Base-by-base conservation (phyloP, 2,888 invertebrate species). In the Drosophila parthenogenetica region DNA sequence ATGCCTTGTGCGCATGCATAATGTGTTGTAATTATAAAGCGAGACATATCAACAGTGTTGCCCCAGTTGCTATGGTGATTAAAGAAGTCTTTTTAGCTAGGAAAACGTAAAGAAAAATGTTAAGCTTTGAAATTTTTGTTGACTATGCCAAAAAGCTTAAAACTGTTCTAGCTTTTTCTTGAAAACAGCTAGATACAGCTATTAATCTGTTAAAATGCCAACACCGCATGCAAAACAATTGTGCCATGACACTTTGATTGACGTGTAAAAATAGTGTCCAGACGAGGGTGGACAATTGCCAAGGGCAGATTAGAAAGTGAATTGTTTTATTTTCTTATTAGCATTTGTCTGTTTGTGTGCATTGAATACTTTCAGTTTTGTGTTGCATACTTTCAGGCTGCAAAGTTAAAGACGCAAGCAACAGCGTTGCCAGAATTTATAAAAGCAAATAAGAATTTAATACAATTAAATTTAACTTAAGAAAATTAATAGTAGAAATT, bases 1-100 rank as follows among this genome's bases (percentile, higher is more conserved):
- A 8, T 17, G 45, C n/a, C 45, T 29, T 62, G 48, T 65, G 69
- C 43, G 62, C 62, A 69, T 73, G 73, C 75, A 75, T 73, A 73
- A 73, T 69, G 14, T 53, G 55, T 45, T 25, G 17, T 35, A 37
- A 64, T 71, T 42, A 73, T 61, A 60, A 53, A 65, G 57, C 53
- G 49, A 58, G 73, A 11, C 13, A 35, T 35, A 29, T 29, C 29
- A 29, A 29, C 29, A 29, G 22, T 22, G 22, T 22, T 22, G 22
- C 22, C 5, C 22, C 1, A 22, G 5, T 22, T 5, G 22, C 22
- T 22, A 22, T 5, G 3, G 3, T 3, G 22, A 2, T 22, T 22
- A 22, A 22, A 22, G 5, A 19, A 2, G 19, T 19, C 1, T 1
- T 3, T 3, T 19, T 19, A 19, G 19, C 19, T 19, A 3, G 19